A percentile compares a stretch with the other conserved stretches of the same genome.
Conservation (phyloP, 2,888 invertebrate species). For the Drosophila austrosaltans region DNA sequence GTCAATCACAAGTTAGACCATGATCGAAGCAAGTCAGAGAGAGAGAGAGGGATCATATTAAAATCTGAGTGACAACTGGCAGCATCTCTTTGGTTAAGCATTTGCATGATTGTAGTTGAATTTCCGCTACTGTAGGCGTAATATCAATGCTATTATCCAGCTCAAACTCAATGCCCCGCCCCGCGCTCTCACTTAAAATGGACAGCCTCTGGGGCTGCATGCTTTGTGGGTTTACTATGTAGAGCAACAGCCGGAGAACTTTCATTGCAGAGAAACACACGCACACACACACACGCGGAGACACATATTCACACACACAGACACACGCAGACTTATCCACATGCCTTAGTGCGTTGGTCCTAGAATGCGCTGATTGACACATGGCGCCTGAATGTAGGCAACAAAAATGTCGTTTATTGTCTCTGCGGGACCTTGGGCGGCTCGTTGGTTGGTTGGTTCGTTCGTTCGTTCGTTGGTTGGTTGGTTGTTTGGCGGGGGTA, state of each 20-base stretch:
- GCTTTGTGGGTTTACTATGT: constrained; percentile 45
- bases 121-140: constrained; percentile 15
- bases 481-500: background rate
- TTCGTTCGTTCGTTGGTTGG: background rate
- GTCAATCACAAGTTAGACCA: background rate
- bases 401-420: constrained; percentile 52
- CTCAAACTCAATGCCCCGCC: constrained; percentile 34
- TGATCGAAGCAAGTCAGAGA: background rate
- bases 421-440: constrained; percentile 56
- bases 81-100: background rate
- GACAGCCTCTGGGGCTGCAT: constrained; percentile 28
- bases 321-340: constrained; percentile 7
- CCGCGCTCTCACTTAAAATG: constrained; percentile 11
- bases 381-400: constrained; percentile 43
- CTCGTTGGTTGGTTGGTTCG: background rate
- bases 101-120: constrained; percentile 5
- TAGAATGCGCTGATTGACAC: constrained; percentile 64
- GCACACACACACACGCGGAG: constrained; percentile 27
- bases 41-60: too few species aligned
- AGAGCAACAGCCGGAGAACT: constrained; percentile 51
- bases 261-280: constrained; percentile 19
- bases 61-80: too few species aligned
- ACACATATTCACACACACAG: constrained; percentile 32
- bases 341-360: constrained; percentile 8
- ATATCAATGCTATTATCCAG: constrained; percentile 61